Percentiles rank a stretch among this genome's conserved stretches.
Conservation (phyloP, 2,113 vertebrate species). For the Oreocharis arfaki region DNA sequence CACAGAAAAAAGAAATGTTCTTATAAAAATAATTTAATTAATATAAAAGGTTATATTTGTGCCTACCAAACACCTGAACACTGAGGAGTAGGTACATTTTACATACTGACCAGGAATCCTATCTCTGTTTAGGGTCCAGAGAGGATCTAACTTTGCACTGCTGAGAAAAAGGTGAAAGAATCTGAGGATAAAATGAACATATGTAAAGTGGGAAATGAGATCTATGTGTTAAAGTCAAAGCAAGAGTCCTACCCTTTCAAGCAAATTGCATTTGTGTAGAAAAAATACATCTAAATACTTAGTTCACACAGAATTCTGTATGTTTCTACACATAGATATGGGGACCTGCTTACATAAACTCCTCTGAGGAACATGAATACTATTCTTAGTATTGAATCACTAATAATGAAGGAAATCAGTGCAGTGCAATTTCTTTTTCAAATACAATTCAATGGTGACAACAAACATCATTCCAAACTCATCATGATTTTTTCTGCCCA, state of each 20-base stretch:
- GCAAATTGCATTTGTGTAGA: neutral
- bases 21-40: neutral
- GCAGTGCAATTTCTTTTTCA: neutral
- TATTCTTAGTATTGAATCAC: neutral
- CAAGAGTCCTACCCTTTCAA: neutral
- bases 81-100: neutral
- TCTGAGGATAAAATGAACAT: neutral
- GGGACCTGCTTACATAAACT: neutral
- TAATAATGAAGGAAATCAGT: neutral
- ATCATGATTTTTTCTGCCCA: neutral
- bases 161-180: neutral
- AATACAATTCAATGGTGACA: neutral
- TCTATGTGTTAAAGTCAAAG: neutral
- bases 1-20: neutral
- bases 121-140: neutral
- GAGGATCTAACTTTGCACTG: neutral
- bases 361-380: neutral
- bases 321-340: neutral
- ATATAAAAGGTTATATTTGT: neutral
- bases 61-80: neutral
- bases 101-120: neutral
- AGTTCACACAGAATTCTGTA: neutral
- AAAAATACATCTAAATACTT: neutral
- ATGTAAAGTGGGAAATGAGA: neutral
- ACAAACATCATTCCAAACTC: neutral